Conservation (phyloP, 1,140 invertebrate species). For the Rhyacophila brunnea region DNA sequence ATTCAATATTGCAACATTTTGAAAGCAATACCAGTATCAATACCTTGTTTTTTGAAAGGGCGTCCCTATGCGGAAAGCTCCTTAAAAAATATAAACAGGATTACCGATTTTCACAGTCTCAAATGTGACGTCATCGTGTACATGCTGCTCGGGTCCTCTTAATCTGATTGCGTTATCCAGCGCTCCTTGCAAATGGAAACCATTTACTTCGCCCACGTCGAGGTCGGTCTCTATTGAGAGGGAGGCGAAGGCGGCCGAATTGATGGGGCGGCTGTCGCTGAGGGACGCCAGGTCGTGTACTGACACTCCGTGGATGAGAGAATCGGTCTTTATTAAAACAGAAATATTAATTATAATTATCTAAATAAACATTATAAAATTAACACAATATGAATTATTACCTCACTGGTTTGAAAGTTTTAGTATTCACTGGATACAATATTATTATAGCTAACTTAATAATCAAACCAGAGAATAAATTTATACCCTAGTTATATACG, state of each 20-base stretch:
- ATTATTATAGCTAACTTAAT: no score
- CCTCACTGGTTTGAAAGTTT: neutral
- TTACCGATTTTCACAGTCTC: constrained; percentile 33
- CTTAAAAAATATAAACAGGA: constrained; percentile 6
- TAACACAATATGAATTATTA: no score
- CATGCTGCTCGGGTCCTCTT: constrained; percentile 31
- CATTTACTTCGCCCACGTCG: constrained; percentile 34
- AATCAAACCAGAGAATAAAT: no score
- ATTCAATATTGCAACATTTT: no score
- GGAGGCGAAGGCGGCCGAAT: constrained; percentile 34
- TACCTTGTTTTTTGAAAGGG: no score
- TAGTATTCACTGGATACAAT: neutral
- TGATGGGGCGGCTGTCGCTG: constrained; percentile 22
- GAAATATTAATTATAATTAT: no score
- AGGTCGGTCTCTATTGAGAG: constrained; percentile 33
- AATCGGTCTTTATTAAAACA: neutral
- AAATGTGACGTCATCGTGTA: constrained; percentile 37
- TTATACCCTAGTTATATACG: no score
- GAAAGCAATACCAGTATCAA: no score
- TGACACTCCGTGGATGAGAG: constrained; percentile 30
- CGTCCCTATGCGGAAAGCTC: no score
- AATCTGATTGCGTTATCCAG: constrained; percentile 36
- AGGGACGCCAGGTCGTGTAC: constrained; percentile 14
- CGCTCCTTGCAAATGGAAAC: constrained; percentile 38
- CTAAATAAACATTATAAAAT: no score